Evolutionary conservation across 2,113 vertebrate species (phyloP).

Genomic region (Sciurus niger): DNA sequence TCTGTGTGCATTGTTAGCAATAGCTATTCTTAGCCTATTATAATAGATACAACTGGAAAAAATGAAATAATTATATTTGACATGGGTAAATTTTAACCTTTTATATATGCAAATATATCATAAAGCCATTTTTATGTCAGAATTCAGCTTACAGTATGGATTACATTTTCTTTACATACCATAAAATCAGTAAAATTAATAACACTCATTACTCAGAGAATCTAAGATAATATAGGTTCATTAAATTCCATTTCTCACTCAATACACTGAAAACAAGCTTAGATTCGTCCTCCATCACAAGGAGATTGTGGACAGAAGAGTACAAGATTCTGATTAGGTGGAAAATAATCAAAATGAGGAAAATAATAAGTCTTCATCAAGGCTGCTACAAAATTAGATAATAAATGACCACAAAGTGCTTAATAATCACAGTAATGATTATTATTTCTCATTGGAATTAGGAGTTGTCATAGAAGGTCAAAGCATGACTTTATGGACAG

Average conservation of each 20-base stretch:
- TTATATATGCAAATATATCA: neutral
- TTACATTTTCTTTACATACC: conserved; percentile 23
- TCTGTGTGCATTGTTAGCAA: neutral
- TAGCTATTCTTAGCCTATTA: neutral
- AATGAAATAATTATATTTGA: neutral
- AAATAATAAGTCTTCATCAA: neutral
- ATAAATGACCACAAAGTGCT: neutral
- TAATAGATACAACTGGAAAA: conserved; percentile 28
- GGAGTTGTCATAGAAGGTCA: conserved; percentile 40
- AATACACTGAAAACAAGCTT: conserved; percentile 48
- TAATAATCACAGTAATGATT: conserved; percentile 37
- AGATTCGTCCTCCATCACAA: neutral
- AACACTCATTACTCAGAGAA: neutral
- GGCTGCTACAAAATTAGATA: conserved; percentile 1
- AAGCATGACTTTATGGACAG: neutral
- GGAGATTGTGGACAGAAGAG: neutral
- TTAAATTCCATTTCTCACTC: conserved; percentile 14
- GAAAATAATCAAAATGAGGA: conserved; percentile 41
- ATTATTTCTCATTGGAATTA: conserved; percentile 66
- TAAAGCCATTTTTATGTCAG: conserved; percentile 44
- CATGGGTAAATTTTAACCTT: neutral
- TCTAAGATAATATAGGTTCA: neutral
- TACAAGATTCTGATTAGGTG: neutral
- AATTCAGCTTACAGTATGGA: conserved; percentile 37
- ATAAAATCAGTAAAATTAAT: conserved; percentile 48